Evolutionary conservation across 2,113 vertebrate species (phyloP).

Genomic region (Bolborhynchus lineola): DNA sequence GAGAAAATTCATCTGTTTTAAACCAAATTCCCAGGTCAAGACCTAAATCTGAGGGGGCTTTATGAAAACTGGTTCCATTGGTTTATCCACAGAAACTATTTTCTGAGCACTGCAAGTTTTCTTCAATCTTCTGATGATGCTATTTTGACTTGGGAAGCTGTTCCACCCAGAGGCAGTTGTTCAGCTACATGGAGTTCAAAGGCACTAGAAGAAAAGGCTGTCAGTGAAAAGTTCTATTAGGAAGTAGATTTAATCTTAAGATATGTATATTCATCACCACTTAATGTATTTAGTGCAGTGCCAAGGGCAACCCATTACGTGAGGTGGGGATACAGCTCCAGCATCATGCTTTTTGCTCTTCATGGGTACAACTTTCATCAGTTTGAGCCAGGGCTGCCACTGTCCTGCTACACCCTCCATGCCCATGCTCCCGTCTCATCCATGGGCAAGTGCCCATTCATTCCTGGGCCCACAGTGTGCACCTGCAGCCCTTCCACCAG

Average conservation of each 20-base stretch:
- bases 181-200: neutral
- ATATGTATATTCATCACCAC: neutral
- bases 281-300: neutral
- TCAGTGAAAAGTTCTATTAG: neutral
- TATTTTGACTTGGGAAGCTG: neutral
- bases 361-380: accelerated
- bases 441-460: accelerated
- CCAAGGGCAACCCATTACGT: neutral
- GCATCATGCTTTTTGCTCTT: neutral
- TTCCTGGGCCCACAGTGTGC: neutral
- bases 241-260: slow-evolving; percentile 31
- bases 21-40: neutral
- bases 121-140: neutral
- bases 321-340: neutral
- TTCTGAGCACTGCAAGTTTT: neutral
- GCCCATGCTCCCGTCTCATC: neutral
- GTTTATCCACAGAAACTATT: neutral
- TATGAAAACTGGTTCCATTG: neutral
- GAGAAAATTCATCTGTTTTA: neutral
- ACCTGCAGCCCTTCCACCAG: neutral
- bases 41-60: neutral
- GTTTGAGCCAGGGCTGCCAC: neutral
- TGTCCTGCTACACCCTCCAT: neutral
- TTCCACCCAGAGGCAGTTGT: neutral
- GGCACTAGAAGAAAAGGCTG: neutral